Evolutionary conservation across 1,140 invertebrate species (phyloP).

Genomic region (Bombus polaris): DNA sequence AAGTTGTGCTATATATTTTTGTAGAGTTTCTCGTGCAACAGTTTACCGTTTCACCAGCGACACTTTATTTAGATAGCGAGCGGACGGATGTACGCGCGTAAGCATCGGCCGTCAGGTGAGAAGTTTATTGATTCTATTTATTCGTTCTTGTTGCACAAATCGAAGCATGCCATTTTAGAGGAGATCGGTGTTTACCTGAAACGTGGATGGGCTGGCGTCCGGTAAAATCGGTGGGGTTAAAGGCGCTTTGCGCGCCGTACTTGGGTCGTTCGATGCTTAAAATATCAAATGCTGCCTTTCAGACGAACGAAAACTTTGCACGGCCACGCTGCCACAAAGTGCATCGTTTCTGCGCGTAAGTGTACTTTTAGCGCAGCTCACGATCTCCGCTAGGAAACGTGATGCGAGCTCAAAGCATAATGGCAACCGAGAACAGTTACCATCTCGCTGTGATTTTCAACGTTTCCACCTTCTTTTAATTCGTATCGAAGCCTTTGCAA

Average conservation of each 20-base stretch:
- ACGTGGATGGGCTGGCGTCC: background rate
- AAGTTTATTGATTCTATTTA: constrained; percentile 4
- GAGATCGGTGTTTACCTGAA: constrained; percentile 2
- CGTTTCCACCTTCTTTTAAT: background rate
- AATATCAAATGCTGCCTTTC: constrained; percentile 6
- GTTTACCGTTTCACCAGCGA: background rate
- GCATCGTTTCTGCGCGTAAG: background rate
- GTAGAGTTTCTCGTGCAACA: background rate
- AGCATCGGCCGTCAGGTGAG: constrained; percentile 19
- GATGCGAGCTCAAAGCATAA: background rate
- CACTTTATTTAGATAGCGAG: background rate
- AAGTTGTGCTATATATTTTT: too few species aligned
- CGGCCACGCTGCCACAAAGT: background rate
- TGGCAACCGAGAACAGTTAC: background rate
- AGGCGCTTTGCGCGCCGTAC: background rate
- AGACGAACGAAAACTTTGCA: background rate
- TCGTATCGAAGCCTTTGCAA: too few species aligned
- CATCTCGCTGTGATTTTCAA: background rate
- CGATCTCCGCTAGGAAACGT: too few species aligned
- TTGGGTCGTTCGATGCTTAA: background rate
- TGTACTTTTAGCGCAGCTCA: background rate
- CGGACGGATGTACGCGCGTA: background rate
- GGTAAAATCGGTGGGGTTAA: background rate
- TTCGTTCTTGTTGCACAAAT: constrained; percentile 3
- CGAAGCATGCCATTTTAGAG: constrained; percentile 3